Base-by-base conservation (phyloP, 2,113 vertebrate genomes). In the Casuarius casuarius region DNA sequence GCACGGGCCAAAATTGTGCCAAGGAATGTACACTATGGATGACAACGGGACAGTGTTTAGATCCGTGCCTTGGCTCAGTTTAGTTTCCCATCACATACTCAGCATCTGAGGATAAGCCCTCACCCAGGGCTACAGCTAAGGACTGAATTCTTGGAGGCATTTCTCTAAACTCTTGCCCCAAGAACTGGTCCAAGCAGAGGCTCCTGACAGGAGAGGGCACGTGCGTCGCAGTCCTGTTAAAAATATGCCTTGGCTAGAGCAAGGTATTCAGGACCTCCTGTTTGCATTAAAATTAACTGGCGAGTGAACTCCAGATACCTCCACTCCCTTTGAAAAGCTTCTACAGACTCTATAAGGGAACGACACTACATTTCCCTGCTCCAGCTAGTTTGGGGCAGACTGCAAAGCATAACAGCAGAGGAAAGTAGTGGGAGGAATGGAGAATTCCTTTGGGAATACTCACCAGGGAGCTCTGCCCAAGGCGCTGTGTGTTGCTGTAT, bases 51-150 rank as follows among this genome's bases (percentile, higher is more conserved):
- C 1, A 2, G 26, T 23, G 56, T 61, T 63, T 20, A 38, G 54
- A 65, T 22, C 54, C 40, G 15, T 38, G 61, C 23, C 44, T 33
- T 23, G 74, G 29, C 10, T 81, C 61, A 40, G 5, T n/a, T 90
- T 31, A 2, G 3, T 67, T 61, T 62, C 38, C 38, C 1, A 0
- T 10, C 38, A 20, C 12, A 4, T 4, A 3, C 1, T 5, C 12
- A 62, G 12, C 25, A 3, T 1, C 17, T 7, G 49, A 70, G 16
- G 49, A 52, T 73, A 70, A 71, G 66, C 28, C 72, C 12, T 1
- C 35, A 18, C 35, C n/a, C n/a, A 26, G n/a, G 44, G 46, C 63
- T 82, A 26, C 4, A 65, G 54, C 31, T 46, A 42, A 42, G 18
- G 40, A 23, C 2, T 65, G 58, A 38, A 26, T 7, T 49, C 58